Evolutionary conservation across 1,140 invertebrate genomes (phyloP), one percentile per base, ranked within the genome.

Genomic region (Drosophila repletoides): DNA sequence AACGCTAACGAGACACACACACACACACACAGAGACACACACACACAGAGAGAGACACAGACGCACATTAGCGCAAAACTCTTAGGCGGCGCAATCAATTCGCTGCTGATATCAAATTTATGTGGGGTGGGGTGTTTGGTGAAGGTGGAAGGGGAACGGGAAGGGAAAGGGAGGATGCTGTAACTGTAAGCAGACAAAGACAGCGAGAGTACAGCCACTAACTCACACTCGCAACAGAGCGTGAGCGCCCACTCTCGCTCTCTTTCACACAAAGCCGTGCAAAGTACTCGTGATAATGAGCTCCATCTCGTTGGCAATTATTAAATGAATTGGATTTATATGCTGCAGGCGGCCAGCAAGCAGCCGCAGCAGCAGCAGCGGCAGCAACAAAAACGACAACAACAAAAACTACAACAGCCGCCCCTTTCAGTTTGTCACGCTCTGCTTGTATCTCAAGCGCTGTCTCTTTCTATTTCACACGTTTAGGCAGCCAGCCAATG

Each of bases 291-390:
- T 80, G 67, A 81, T 88, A 88, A 88, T 88, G 86, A 88, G 86
- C 86, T 88, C 75, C 86, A 88, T 88, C 86, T 88, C 73, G 76
- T 72, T 88, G 86, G 86, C 86, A 88, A 88, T 88, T 88, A 88
- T 88, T 79, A 88, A 88, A 88, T 88, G 86, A 88, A 88, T 88
- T 88, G 86, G 86, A 88, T 88, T 88, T 88, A 81, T 88, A 68
- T 58, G 52, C 46, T 60, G 72, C 68, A 58, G 28, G 49, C 63
- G 53, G 60, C 60, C 26, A 10, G 38, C n/a, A n/a, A 45, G 38
- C 56, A 61, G 51, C 55, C 15, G 12, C 40, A 53, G 26, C 60
- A 61, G 7, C 65, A 53, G 2, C 34, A 56, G n/a, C 15, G 21
- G 1, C 21, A 38, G 5, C 41, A 58, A 10, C 14, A 24, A 1